Conservation (phyloP, 1,140 invertebrate genomes). For the Drosophila melanogaster region DNA sequence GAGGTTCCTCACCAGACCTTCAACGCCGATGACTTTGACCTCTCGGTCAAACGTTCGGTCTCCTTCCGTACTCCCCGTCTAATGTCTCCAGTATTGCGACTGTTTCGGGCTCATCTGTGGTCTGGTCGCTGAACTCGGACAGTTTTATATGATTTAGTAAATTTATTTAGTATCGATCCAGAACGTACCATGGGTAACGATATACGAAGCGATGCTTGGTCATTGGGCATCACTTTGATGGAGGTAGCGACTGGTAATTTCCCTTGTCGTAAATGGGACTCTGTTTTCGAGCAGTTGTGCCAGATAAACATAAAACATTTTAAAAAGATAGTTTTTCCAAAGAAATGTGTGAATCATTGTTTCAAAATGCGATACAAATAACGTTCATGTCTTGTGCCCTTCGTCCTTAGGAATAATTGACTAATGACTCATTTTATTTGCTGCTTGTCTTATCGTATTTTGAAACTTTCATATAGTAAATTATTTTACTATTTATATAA, state of each 20-base stretch:
- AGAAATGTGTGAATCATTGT: background rate
- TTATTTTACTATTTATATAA: no score
- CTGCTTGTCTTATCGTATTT: background rate
- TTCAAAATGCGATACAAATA: background rate
- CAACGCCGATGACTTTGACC: no score
- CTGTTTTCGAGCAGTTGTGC: constrained; percentile 97
- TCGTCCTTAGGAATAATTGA: background rate
- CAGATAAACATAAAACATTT: constrained; percentile 85
- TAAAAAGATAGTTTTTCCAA: background rate
- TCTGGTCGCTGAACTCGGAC: no score
- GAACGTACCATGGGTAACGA: constrained; percentile 93
- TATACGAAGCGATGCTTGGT: constrained; percentile 98
- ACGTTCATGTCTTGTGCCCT: background rate
- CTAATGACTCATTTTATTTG: background rate
- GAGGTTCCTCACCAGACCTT: no score
- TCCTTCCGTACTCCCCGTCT: no score
- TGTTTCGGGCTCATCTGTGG: no score
- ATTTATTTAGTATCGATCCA: no score
- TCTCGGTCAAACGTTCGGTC: no score
- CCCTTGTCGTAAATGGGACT: constrained; percentile 97
- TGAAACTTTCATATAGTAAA: no score
- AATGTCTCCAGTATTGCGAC: no score
- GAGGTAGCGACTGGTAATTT: constrained; percentile 97
- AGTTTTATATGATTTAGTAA: no score
- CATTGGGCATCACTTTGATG: constrained; percentile 95